Evolutionary conservation across 2,113 vertebrate species (phyloP).

Genomic region (Plecotus auritus): DNA sequence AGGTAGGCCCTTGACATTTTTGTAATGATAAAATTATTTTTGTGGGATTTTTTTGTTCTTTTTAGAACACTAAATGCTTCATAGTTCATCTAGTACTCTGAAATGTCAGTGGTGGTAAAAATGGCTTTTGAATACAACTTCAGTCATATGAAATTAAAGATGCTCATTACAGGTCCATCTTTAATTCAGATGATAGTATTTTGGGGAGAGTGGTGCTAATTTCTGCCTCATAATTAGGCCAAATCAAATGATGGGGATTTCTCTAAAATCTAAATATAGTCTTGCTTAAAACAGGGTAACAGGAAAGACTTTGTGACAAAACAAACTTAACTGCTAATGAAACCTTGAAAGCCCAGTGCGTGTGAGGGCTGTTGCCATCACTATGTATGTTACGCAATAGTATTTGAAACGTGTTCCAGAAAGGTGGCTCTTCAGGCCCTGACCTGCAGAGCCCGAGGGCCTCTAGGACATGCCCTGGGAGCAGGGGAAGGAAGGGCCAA

Average conservation of each 20-base stretch:
- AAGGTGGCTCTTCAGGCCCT: neutral
- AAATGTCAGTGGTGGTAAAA: conserved; percentile 1
- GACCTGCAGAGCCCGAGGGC: neutral
- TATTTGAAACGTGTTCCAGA: neutral
- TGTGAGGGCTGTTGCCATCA: neutral
- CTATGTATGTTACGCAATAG: neutral
- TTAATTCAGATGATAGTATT: neutral
- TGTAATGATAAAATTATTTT: neutral
- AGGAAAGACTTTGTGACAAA: neutral
- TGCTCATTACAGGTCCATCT: neutral
- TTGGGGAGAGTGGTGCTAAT: neutral
- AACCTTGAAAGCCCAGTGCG: neutral
- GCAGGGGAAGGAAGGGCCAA: neutral
- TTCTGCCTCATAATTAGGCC: neutral
- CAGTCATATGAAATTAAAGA: neutral
- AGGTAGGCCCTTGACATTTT: conserved; percentile 25
- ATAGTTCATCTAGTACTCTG: neutral
- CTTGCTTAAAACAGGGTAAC: neutral
- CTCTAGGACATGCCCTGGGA: neutral
- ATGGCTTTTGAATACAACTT: neutral
- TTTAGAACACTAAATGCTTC: conserved; percentile 22
- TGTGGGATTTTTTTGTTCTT: neutral
- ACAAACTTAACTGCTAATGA: neutral
- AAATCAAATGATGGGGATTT: neutral
- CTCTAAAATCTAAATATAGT: neutral